Evolutionary conservation across 1,140 invertebrate species (phyloP), one percentile per base, ranked within the genome.

Genomic region (Philopotamus ludificatus): DNA sequence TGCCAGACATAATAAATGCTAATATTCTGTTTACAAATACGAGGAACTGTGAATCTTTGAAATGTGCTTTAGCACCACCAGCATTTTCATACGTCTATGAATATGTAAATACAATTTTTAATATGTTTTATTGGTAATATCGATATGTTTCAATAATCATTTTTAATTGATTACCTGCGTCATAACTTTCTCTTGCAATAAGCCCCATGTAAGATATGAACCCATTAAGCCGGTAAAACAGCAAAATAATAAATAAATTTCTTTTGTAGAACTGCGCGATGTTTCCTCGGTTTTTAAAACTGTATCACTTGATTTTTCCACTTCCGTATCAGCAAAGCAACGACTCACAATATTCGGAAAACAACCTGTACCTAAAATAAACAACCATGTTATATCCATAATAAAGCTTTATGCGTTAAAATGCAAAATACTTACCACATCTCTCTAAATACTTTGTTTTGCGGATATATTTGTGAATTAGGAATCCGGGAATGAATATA

Each of bases 131-230:
- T 16, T 23, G 44, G 45, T 23, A 54, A 50, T 39, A 10, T 44
- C 20, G n/a, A 39, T n/a, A 18, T 22, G 23, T 63, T 44, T 47
- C 45, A 39, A 60, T 21, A 15, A 22, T 53, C 22, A 53, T 53
- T 20, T 7, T 9, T 4, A 20, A n/a, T 18, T 25, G 21, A 10
- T 22, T 76, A 89, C 86, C 77, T 90, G 88, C 0, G 91, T 93
- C 90, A 94, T 94, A 65, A 95, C 89, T 82, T 94, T 94, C 79
- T 96, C 92, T 78, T 98, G 96, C 49, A 98, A 78, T 44, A 97
- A 82, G 1, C 95, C 96, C 95, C 96, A 99, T 25, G 91, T 90
- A 16, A 98, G 81, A 75, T 96, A 98, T 47, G 92, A 92, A 1
- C 86, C 81, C 85, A 97, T 95, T 1, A 98, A 82, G 1, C 95